These are phyloP conservation scores for Trichosurus vulpecula DNA, from an alignment of 2,797 vertebrate genomes.

Conservation along the genomic window DNA sequence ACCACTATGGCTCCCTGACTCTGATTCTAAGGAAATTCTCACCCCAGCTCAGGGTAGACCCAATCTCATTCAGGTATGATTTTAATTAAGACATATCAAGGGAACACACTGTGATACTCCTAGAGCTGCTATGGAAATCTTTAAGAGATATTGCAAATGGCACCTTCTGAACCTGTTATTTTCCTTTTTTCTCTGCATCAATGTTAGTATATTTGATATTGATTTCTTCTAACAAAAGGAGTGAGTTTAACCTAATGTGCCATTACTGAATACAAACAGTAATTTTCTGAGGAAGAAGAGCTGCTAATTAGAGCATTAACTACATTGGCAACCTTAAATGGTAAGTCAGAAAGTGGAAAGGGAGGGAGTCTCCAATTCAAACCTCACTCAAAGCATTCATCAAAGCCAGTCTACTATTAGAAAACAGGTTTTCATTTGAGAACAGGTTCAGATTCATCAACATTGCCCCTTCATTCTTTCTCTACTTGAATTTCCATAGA, in stretches of 20 bases:
- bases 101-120: background rate
- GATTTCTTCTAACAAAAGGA: conserved; percentile 29
- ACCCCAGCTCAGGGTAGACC: background rate
- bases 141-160: background rate
- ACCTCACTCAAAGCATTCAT: background rate
- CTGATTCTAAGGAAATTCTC: conserved; percentile 41
- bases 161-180: conserved; percentile 7
- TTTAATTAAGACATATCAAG: conserved; percentile 61
- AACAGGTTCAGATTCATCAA: background rate
- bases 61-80: conserved; percentile 33
- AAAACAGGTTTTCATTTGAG: background rate
- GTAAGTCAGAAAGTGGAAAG: background rate
- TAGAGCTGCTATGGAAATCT: background rate
- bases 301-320: conserved; percentile 22
- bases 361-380: background rate
- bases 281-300: conserved; percentile 38
- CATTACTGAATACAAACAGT: conserved; percentile 9
- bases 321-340: background rate
- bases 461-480: background rate
- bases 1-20: conserved; percentile 1
- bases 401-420: background rate
- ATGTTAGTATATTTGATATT: conserved; percentile 34
- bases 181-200: background rate
- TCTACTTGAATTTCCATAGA: background rate
- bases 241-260: background rate